Conservation (phyloP, 2,797 vertebrate genomes). For the Cryptoprocta ferox region DNA sequence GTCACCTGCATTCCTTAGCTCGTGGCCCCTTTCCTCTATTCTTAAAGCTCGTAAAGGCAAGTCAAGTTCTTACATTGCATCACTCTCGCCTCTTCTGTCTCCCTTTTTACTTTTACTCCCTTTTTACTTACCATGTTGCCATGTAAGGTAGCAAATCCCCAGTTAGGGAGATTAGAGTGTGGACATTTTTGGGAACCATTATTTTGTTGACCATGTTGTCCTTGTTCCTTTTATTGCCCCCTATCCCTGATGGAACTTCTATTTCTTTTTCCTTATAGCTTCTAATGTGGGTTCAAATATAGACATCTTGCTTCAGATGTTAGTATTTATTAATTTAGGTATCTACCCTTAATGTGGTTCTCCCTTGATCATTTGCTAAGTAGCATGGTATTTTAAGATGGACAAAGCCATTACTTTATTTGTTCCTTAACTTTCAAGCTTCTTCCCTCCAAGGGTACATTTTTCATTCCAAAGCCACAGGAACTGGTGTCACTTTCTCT, state of each 20-base stretch:
- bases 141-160: not conserved
- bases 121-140: not conserved
- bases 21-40: not conserved
- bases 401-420: conserved; percentile 71
- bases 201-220: not conserved
- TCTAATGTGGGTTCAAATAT: not conserved
- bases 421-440: conserved; percentile 75
- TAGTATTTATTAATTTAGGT: conserved; percentile 53
- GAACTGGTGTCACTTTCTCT: conserved; percentile 83
- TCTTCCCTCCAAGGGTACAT: conserved; percentile 72
- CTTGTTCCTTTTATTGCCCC: not conserved
- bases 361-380: conserved; percentile 42
- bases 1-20: not conserved
- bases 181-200: not conserved
- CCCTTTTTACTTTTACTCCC: not conserved
- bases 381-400: conserved; percentile 50
- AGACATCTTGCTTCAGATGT: not conserved
- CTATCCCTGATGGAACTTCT: not conserved
- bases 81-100: not conserved
- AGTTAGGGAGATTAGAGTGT: not conserved
- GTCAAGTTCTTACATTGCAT: not conserved
- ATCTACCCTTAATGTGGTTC: not conserved
- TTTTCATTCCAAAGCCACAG: conserved; percentile 80
- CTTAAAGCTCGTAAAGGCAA: not conserved
- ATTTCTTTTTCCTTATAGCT: not conserved